phyloP scores from a whole-genome alignment of 2,113 vertebrate genomes.

The Dryoscopus gambensis region DNA sequence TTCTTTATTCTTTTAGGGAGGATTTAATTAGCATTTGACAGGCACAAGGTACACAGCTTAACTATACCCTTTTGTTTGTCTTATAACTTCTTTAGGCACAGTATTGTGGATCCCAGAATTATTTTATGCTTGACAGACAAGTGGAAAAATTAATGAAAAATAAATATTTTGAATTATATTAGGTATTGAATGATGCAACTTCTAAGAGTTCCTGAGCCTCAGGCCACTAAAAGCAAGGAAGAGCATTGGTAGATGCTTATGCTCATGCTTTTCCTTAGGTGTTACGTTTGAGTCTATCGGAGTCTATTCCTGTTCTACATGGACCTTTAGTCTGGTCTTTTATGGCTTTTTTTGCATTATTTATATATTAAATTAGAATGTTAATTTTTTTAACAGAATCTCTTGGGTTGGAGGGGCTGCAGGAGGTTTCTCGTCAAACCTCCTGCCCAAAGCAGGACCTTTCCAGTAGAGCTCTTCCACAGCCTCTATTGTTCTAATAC shows the following conservation, averaged over 20 bases:
- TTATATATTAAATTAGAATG: neutral
- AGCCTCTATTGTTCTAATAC: neutral
- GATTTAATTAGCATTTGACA: neutral
- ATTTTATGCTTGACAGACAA: neutral
- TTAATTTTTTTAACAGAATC: neutral
- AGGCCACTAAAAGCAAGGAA: neutral
- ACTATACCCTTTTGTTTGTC: neutral
- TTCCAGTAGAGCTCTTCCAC: neutral
- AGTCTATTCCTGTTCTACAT: neutral
- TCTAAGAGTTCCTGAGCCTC: neutral
- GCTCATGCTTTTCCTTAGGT: neutral
- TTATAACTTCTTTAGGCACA: neutral
- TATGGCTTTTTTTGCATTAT: neutral
- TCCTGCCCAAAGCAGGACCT: neutral
- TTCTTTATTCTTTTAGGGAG: neutral
- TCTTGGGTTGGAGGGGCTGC: neutral
- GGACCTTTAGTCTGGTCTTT: neutral
- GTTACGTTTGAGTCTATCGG: neutral
- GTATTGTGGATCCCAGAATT: neutral
- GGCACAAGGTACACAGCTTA: neutral
- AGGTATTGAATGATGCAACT: neutral
- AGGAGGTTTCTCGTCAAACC: neutral
- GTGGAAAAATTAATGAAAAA: neutral
- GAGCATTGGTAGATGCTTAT: neutral
- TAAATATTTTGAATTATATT: neutral